A percentile compares a stretch with the other conserved stretches of the same genome.
Conservation (phyloP, 2,888 invertebrate species). For the Plemyria rubiginata region DNA sequence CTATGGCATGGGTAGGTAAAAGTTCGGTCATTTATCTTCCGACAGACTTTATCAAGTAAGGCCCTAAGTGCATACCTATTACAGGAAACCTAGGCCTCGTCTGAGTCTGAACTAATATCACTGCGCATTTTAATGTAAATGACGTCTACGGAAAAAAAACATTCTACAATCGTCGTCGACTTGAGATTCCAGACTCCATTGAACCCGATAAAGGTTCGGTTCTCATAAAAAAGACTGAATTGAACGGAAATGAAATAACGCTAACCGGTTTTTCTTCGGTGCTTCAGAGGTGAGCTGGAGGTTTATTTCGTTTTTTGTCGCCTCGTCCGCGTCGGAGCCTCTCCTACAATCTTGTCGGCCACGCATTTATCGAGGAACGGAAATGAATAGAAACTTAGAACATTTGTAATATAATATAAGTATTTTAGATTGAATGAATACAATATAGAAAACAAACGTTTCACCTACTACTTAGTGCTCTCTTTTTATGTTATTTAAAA, state of each 20-base stretch:
- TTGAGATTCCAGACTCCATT: conserved; percentile 60
- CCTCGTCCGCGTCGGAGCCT: conserved; percentile 51
- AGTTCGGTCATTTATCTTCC: no score
- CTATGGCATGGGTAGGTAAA: no score
- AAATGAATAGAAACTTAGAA: conserved; percentile 6
- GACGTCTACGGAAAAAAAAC: conserved; percentile 31
- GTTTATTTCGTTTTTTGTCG: conserved; percentile 63
- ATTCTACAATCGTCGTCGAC: conserved; percentile 34
- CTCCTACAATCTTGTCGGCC: conserved; percentile 40
- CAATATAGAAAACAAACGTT: no score
- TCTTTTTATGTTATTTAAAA: no score
- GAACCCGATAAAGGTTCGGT: conserved; percentile 72
- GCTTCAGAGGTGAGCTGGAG: conserved; percentile 59
- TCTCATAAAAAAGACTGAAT: conserved; percentile 78
- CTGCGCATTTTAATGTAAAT: conserved; percentile 20
- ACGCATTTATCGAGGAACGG: conserved; percentile 4
- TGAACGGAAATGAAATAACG: conserved; percentile 83
- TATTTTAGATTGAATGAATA: no score
- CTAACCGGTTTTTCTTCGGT: conserved; percentile 77
- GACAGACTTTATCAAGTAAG: no score
- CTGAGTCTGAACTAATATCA: conserved; percentile 6
- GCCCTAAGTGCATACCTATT: not conserved
- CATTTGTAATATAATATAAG: not conserved
- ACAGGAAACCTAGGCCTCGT: not conserved
- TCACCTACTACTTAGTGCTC: no score